These are phyloP conservation scores for Acrossocheilus wenchowensis DNA, from an alignment of 2,797 vertebrate species.

Conservation along the genomic window DNA sequence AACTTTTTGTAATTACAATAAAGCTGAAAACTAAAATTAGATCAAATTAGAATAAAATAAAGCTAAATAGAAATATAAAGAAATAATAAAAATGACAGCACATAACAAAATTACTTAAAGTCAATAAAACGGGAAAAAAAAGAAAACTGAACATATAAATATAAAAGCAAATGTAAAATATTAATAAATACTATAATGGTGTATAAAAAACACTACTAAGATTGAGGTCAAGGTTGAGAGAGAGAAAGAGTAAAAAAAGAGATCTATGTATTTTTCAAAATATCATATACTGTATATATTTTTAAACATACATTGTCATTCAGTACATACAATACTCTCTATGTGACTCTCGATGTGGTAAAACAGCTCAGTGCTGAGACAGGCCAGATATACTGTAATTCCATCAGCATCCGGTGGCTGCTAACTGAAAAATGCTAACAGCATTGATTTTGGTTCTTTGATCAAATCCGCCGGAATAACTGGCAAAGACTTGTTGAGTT, in stretches of 20 bases:
- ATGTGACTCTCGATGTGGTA: neutral
- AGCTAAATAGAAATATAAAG: neutral
- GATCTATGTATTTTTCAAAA: neutral
- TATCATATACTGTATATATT: neutral
- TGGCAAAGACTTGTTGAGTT: constrained; percentile 28
- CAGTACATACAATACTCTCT: neutral
- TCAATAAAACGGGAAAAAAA: neutral
- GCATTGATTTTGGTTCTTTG: constrained; percentile 68
- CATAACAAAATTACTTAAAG: neutral
- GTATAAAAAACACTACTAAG: neutral
- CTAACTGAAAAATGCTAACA: constrained; percentile 59
- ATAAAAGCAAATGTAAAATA: neutral
- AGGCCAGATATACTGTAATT: neutral
- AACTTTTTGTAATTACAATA: neutral
- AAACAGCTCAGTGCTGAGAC: constrained; percentile 29
- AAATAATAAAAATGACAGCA: neutral
- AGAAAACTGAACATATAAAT: neutral
- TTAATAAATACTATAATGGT: neutral
- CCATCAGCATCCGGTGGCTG: constrained; percentile 23
- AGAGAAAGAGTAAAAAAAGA: neutral
- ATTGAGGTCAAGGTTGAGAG: neutral
- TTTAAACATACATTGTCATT: neutral
- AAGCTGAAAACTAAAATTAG: neutral
- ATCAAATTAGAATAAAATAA: neutral
- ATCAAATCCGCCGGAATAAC: constrained; percentile 61